Conservation (phyloP, 2,797 vertebrate genomes). For the Anableps anableps region DNA sequence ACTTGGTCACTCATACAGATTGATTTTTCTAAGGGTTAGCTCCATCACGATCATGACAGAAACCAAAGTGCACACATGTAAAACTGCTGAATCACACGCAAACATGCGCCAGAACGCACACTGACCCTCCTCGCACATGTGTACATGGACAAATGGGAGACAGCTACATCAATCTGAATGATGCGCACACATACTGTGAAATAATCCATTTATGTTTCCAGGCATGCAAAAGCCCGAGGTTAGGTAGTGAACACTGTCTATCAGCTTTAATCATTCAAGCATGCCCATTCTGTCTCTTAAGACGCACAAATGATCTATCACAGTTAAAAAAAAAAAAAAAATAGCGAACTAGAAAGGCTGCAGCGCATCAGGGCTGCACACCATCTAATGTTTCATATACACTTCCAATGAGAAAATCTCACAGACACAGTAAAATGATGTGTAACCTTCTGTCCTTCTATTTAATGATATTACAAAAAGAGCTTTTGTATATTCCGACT, state of each 20-base stretch:
- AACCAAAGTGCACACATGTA: conserved; percentile 21
- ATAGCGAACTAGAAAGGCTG: neutral
- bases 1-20: conserved; percentile 67
- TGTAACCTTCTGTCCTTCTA: neutral
- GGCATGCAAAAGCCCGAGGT: conserved; percentile 29
- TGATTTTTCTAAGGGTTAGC: conserved; percentile 51
- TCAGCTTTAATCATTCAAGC: conserved; percentile 19
- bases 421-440: too few relatives aligned
- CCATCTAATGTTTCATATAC: neutral
- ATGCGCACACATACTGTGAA: conserved; percentile 37
- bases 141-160: neutral
- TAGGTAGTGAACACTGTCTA: conserved; percentile 51
- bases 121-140: conserved; percentile 6
- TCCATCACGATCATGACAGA: conserved; percentile 41
- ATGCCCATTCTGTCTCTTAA: conserved; percentile 23
- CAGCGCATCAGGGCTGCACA: neutral
- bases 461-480: neutral
- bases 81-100: conserved; percentile 2
- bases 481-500: neutral
- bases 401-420: neutral
- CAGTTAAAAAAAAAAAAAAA: neutral
- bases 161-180: conserved; percentile 46
- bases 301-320: conserved; percentile 33
- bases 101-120: neutral
- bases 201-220: conserved; percentile 49